Conservation (phyloP, 2,113 vertebrate genomes). For the Corvus hawaiiensis region DNA sequence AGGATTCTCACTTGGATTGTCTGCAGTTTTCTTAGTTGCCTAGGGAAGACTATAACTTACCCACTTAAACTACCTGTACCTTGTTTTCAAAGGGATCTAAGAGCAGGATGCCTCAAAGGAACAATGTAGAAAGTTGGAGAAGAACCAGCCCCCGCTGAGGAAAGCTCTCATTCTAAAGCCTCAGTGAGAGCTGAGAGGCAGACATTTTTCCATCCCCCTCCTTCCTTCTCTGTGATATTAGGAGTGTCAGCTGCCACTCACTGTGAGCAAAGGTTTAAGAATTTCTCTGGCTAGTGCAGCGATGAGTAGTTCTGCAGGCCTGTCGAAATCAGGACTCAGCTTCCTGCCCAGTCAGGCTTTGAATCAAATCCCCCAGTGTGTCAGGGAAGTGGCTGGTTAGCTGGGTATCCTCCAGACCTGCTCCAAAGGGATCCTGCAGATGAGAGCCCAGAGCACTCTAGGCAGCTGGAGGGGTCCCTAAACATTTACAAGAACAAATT, state of each 20-base stretch:
- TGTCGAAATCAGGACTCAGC: background rate
- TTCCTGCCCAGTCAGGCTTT: background rate
- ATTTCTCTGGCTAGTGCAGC: background rate
- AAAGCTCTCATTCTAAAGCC: background rate
- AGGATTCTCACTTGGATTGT: background rate
- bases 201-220: background rate
- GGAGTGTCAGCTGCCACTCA: background rate
- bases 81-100: background rate
- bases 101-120: background rate
- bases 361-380: background rate
- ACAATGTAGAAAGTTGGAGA: background rate
- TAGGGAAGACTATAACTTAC: background rate
- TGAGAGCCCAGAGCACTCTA: background rate
- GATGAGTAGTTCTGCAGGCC: background rate
- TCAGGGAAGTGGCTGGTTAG: background rate
- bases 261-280: constrained; percentile 11
- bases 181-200: background rate
- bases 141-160: background rate
- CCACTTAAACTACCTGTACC: background rate
- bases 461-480: background rate
- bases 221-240: background rate
- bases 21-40: background rate
- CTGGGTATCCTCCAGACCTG: background rate
- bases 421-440: background rate
- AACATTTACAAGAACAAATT: background rate